These are phyloP conservation scores for Rhabdophis nuchalis DNA, from an alignment of 2,797 vertebrate genomes.

Conservation along the genomic window DNA sequence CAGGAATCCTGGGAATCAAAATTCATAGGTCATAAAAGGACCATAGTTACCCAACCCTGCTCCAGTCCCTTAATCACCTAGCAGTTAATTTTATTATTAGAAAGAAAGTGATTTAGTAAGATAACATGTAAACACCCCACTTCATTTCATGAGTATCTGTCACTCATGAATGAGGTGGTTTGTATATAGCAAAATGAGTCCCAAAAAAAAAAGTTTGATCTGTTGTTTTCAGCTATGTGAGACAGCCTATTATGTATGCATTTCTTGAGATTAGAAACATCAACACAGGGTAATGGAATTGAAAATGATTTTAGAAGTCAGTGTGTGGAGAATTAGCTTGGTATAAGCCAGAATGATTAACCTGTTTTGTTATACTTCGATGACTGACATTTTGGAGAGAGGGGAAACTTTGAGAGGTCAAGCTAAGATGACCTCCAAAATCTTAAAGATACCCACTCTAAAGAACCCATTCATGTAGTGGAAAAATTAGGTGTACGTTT, in stretches of 20 bases:
- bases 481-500: background rate
- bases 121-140: background rate
- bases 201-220: background rate
- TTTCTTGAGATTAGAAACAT: background rate
- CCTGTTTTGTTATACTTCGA: background rate
- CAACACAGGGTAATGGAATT: background rate
- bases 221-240: background rate
- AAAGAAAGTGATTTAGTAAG: background rate
- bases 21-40: background rate
- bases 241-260: too few species aligned
- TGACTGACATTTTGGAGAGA: background rate
- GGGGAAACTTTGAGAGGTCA: background rate
- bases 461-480: background rate
- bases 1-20: background rate
- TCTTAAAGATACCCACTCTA: background rate
- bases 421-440: background rate
- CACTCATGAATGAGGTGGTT: too few species aligned
- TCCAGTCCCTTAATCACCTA: background rate
- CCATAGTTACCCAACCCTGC: background rate
- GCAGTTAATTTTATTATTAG: background rate
- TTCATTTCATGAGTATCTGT: background rate
- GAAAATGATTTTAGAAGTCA: background rate
- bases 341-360: background rate
- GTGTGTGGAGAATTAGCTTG: too few species aligned
- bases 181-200: background rate